A percentile compares a stretch with the other conserved stretches of the same genome.
phyloP scores from a whole-genome alignment of 2,113 vertebrate species.

The Burhinus oedicnemus region DNA sequence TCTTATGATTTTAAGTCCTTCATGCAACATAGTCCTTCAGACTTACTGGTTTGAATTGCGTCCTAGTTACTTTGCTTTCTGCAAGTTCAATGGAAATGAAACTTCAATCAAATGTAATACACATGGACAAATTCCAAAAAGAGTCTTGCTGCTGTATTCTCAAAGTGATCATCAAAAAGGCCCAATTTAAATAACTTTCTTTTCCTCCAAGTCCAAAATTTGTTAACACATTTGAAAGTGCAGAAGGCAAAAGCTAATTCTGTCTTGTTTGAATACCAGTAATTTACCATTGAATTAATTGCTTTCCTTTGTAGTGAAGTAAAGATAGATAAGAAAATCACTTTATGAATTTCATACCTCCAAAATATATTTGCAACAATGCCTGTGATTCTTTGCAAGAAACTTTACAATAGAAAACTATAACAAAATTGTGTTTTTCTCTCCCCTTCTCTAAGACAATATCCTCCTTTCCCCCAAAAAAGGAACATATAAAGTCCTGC shows the following conservation, averaged over 20 bases:
- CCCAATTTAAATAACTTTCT: background rate
- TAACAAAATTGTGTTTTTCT: background rate
- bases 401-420: background rate
- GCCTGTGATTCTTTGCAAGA: background rate
- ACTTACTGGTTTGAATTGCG: background rate
- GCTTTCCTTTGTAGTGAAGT: background rate
- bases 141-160: background rate
- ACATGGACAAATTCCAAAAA: background rate
- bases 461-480: background rate
- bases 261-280: background rate
- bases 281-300: background rate
- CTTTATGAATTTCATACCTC: background rate
- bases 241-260: background rate
- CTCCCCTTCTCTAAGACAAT: background rate
- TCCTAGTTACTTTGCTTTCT: background rate
- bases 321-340: background rate
- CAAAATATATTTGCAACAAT: background rate
- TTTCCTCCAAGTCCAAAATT: background rate
- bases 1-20: background rate
- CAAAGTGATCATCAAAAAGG: background rate
- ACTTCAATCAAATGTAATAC: background rate
- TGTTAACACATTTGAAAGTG: background rate
- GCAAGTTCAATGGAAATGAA: background rate
- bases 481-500: conserved; percentile 29
- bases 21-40: background rate